Base-by-base conservation (phyloP, 2,113 vertebrate genomes). In the rabbit (Oryctolagus cuniculus) region DNA sequence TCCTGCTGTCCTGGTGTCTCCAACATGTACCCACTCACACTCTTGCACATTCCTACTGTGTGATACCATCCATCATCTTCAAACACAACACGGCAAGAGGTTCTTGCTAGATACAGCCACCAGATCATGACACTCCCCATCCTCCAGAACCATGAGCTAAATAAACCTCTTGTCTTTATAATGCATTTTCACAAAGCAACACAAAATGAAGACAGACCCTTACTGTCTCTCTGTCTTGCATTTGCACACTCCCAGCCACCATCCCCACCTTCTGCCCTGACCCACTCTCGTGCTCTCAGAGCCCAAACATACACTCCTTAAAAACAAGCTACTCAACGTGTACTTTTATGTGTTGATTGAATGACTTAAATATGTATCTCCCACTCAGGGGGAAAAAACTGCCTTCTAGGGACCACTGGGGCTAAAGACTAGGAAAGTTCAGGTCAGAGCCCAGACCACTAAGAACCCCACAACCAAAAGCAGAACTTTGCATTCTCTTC, bases 161-260 rank as follows among this genome's bases (percentile, higher is more conserved):
- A 58, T 58, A 58, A 58, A 58, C 55, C 13, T 17, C 19, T 38
- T 38, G 1, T 44, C 44, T 58, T 58, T 16, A 58, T 21, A 58
- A 58, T 58, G 17, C 17, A 58, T 19, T 58, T 58, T 58, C 55
- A 15, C 15, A 58, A 19, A 58, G 15, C 55, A 58, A 58, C 55
- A 58, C 55, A 17, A 58, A 58, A 58, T 58, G 55, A 58, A 58
- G 1, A 58, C 55, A 58, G 55, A 58, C 3, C 58, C 16, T 24
- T 67, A 31, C 6, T 72, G 3, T 44, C n/a, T 81, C 5, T 77
- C 74, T 27, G 2, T 66, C 22, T 67, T 25, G 31, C 36, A 77
- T 10, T 64, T 5, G 70, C 1, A 51, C 1, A 34, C 1, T 12
- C 19, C 27, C 19, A 13, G 7, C n/a, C 1, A 79, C 6, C 11